These are phyloP conservation scores for Drosophila peninsularis DNA, from an alignment of 2,888 invertebrate genomes.

Conservation along the genomic window DNA sequence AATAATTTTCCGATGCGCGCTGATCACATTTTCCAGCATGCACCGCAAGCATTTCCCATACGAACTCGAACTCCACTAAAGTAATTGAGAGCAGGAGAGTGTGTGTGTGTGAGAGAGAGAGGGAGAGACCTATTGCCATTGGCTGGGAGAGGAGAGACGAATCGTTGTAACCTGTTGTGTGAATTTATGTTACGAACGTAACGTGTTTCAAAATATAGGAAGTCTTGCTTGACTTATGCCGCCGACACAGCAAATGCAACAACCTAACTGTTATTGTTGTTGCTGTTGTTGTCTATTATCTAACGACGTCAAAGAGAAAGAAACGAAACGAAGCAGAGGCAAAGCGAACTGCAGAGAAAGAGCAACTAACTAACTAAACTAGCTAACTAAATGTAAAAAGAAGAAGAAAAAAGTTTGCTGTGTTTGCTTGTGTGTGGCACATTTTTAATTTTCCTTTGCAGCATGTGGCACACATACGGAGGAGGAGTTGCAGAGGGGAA, in stretches of 20 bases:
- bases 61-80: slow-evolving; percentile 15
- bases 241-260: slow-evolving; percentile 53
- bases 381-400: slow-evolving; percentile 2
- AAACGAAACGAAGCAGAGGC: slow-evolving; percentile 59
- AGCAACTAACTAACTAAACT: slow-evolving; percentile 20
- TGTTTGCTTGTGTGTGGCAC: slow-evolving; percentile 66
- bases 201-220: slow-evolving; percentile 84
- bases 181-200: slow-evolving; percentile 84
- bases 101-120: slow-evolving; percentile 1
- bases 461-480: slow-evolving; percentile 73
- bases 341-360: slow-evolving; percentile 23
- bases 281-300: slow-evolving; percentile 68
- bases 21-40: slow-evolving; percentile 22
- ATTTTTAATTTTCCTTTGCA: slow-evolving; percentile 59
- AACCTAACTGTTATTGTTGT: slow-evolving; percentile 50
- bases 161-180: slow-evolving; percentile 77
- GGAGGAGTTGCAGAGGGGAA: slow-evolving; percentile 13
- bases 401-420: slow-evolving; percentile 36
- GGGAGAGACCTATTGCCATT: slow-evolving; percentile 34
- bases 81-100: slow-evolving; percentile 1
- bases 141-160: slow-evolving; percentile 19
- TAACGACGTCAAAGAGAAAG: slow-evolving; percentile 66
- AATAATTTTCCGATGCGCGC: slow-evolving; percentile 24
- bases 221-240: slow-evolving; percentile 82
- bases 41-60: slow-evolving; percentile 25